Conservation (phyloP, 2,113 vertebrate species). For the Suncus etruscus region DNA sequence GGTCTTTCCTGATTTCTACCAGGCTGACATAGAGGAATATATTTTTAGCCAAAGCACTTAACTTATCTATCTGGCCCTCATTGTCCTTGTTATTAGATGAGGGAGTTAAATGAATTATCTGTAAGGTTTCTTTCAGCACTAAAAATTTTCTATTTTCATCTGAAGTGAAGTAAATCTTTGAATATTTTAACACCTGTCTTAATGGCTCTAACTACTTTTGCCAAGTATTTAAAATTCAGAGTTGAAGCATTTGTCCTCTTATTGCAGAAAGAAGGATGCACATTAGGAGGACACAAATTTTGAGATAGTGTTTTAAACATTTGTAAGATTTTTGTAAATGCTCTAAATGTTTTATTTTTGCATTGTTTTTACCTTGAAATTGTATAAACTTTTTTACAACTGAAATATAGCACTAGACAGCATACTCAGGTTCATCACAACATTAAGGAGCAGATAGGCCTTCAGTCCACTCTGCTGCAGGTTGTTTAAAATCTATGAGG, state of each 20-base stretch:
- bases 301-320: constrained; percentile 86
- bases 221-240: constrained; percentile 62
- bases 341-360: constrained; percentile 91
- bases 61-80: constrained; percentile 11
- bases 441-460: constrained; percentile 70
- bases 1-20: constrained; percentile 4
- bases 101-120: constrained; percentile 37
- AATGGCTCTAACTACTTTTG: constrained; percentile 29
- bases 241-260: constrained; percentile 59
- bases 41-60: constrained; percentile 68
- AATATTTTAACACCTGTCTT: constrained; percentile 36
- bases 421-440: constrained; percentile 86
- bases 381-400: constrained; percentile 88
- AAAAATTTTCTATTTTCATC: constrained; percentile 15
- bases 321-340: constrained; percentile 91
- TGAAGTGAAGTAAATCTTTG: constrained; percentile 19
- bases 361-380: constrained; percentile 89
- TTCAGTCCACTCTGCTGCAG: constrained; percentile 70
- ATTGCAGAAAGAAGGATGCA: constrained; percentile 85
- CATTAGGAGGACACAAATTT: constrained; percentile 77
- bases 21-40: not conserved
- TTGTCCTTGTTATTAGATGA: constrained; percentile 28
- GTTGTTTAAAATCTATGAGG: constrained; percentile 70
- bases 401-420: constrained; percentile 80
- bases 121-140: constrained; percentile 33